These are phyloP conservation scores for Alviniconcha strummeri DNA, from an alignment of 2,888 invertebrate genomes.

Conservation along the genomic window DNA sequence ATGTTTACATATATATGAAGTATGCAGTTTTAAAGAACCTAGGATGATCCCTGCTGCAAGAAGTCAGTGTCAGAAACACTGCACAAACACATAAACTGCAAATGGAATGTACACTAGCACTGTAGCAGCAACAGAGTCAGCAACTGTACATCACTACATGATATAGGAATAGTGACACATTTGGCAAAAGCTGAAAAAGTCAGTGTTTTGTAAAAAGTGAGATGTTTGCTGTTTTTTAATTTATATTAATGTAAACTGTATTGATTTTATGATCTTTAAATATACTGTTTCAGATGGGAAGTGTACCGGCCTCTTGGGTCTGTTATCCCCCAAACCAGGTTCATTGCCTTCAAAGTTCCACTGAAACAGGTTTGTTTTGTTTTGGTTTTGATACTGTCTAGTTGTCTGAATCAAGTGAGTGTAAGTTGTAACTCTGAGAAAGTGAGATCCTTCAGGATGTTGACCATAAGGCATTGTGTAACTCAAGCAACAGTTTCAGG, in stretches of 20 bases:
- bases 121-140: too few species aligned
- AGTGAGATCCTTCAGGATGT: too few species aligned
- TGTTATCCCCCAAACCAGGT: constrained; percentile 81
- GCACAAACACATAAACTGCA: too few species aligned
- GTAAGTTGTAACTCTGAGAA: too few species aligned
- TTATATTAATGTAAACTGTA: not conserved
- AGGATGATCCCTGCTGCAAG: not conserved
- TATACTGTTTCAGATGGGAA: constrained; percentile 69
- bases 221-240: not conserved
- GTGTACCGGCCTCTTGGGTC: constrained; percentile 76
- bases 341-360: constrained; percentile 87
- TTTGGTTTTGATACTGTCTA: too few species aligned
- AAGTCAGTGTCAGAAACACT: not conserved
- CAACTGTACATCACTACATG: too few species aligned
- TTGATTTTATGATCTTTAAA: not conserved
- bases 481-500: too few species aligned
- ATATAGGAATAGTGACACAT: too few species aligned
- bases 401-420: too few species aligned
- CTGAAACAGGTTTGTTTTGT: constrained; percentile 75
- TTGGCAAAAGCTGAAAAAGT: not conserved
- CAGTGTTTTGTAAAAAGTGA: not conserved
- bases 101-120: too few species aligned
- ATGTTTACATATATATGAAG: not conserved
- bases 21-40: not conserved
- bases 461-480: too few species aligned